Conservation (phyloP, 2,888 invertebrate genomes). For the Chalcis sispes region DNA sequence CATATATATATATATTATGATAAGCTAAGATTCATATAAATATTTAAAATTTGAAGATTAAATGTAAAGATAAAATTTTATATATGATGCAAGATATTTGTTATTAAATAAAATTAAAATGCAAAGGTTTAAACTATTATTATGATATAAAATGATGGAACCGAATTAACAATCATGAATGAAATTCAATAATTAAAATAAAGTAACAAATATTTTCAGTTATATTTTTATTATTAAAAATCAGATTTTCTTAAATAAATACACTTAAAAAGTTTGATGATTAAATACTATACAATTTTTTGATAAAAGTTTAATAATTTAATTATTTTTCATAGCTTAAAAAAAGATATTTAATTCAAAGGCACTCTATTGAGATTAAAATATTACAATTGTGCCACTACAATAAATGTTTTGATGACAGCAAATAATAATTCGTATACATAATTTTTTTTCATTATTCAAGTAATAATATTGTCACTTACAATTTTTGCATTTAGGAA, state of each 20-base stretch:
- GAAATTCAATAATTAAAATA: background rate
- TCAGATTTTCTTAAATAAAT: conserved; percentile 54
- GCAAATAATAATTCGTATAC: conserved; percentile 15
- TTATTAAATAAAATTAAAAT: background rate
- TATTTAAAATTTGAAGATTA: too few species aligned
- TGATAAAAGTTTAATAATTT: conserved; percentile 37
- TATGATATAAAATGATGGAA: too few species aligned
- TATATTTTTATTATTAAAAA: conserved; percentile 53
- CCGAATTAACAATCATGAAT: background rate
- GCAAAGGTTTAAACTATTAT: background rate
- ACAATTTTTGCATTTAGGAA: conserved; percentile 34
- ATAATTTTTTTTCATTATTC: conserved; percentile 11
- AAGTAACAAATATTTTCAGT: conserved; percentile 15
- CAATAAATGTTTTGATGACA: background rate
- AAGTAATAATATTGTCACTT: conserved; percentile 39
- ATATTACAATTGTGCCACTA: conserved; percentile 48
- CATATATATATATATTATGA: too few species aligned
- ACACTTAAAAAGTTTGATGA: conserved; percentile 49
- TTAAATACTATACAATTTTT: conserved; percentile 54
- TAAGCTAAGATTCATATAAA: too few species aligned
- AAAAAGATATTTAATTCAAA: conserved; percentile 40
- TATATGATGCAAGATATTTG: background rate
- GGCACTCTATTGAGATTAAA: conserved; percentile 47
- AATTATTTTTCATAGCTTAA: conserved; percentile 38
- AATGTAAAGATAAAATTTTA: too few species aligned